phyloP scores from a whole-genome alignment of 2,797 vertebrate species.

The Morus bassanus region DNA sequence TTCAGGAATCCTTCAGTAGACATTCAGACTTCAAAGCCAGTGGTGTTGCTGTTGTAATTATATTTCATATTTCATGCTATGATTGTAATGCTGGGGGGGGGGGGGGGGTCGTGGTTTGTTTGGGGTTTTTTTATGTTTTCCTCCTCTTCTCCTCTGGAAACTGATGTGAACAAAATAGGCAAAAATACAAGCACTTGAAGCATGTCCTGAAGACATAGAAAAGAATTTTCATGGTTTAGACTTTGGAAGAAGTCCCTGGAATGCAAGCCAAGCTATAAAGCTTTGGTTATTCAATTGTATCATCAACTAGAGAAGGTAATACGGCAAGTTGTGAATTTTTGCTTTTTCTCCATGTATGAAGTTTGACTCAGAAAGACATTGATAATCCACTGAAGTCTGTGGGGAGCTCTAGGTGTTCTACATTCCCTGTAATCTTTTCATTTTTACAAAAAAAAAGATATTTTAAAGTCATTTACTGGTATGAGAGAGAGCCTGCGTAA shows the following conservation, averaged over 20 bases:
- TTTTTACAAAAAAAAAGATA: not conserved
- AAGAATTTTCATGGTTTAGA: not conserved
- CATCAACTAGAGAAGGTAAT: not conserved
- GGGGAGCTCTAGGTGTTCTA: not conserved
- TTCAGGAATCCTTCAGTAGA: not conserved
- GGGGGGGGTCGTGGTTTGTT: no score
- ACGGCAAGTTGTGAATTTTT: not conserved
- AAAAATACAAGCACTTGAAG: not conserved
- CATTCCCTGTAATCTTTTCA: not conserved
- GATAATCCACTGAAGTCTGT: not conserved
- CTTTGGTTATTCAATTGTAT: not conserved
- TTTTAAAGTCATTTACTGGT: not conserved
- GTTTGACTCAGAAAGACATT: not conserved
- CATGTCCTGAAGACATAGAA: not conserved
- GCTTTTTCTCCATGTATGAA: not conserved
- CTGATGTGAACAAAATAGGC: not conserved
- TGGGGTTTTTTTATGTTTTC: not conserved
- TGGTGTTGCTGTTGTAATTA: not conserved
- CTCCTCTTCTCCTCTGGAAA: not conserved
- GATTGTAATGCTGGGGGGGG: not conserved
- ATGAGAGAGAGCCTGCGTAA: not conserved
- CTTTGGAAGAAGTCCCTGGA: not conserved
- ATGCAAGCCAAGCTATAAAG: not conserved
- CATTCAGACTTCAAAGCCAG: not conserved
- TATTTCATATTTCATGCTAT: not conserved